Evolutionary conservation across 2,113 vertebrate genomes (phyloP).

Genomic region (Cyanoramphus novaezelandiae): DNA sequence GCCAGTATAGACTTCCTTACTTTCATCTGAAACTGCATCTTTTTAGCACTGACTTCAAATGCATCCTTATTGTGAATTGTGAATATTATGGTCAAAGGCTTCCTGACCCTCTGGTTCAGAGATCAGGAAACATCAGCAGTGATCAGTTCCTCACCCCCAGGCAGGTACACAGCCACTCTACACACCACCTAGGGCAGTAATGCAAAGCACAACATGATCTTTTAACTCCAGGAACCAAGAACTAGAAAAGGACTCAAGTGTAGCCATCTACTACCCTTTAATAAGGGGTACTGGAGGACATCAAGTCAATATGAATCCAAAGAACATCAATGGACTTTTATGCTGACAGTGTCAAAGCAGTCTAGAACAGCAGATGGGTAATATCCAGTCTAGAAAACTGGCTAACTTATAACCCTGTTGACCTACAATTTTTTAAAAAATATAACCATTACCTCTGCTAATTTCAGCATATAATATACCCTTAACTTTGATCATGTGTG

Average conservation of each 20-base stretch:
- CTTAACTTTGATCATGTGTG: not conserved
- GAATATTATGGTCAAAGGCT: not conserved
- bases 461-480: not conserved
- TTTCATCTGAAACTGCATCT: not conserved
- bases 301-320: not conserved
- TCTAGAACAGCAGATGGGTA: not conserved
- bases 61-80: not conserved
- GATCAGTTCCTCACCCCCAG: not conserved
- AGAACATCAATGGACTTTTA: not conserved
- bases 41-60: not conserved
- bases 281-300: not conserved
- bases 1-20: not conserved
- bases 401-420: not conserved
- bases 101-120: not conserved
- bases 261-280: not conserved
- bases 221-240: not conserved
- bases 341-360: not conserved
- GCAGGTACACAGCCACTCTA: not conserved
- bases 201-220: accelerated
- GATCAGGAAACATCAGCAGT: not conserved
- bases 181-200: not conserved
- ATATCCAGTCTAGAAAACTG: not conserved
- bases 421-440: not conserved
- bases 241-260: not conserved
- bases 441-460: not conserved